Evolutionary conservation across 1,140 invertebrate species (phyloP), one percentile per base, ranked within the genome.

Genomic region (Forficula auricularia): DNA sequence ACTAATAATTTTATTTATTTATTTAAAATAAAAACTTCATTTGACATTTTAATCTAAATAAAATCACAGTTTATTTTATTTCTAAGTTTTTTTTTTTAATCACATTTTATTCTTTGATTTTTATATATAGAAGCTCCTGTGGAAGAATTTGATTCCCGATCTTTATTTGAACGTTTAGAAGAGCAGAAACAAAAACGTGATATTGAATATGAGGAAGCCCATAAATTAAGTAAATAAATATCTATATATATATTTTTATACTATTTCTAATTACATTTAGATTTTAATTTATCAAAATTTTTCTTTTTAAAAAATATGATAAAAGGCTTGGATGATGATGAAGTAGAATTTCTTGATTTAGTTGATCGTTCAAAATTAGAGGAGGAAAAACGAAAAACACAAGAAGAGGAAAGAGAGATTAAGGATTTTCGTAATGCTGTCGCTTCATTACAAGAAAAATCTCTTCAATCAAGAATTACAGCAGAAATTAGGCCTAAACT

Each of bases 281-380:
- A n/a, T n/a, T n/a, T n/a, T n/a, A n/a, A n/a, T n/a, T n/a, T n/a
- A n/a, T n/a, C n/a, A n/a, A n/a, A n/a, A n/a, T 44, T 41, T 48
- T 49, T 46, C 34, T 49, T 63, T 68, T 13, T 54, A 88, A 88
- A 92, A 64, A 91, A 95, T 65, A 80, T 92, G 70, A 90, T 96
- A 45, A 82, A 86, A 62, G 88, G 87, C 7, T 63, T 96, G 2
- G 89, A 95, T 61, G 86, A 91, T 57, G 91, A 96, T 63, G 91
- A 96, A 68, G 79, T 90, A 0, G 79, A 88, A 49, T 96, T 95
- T 62, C 62, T 96, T 7, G 85, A 95, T 53, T 66, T 85, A 36
- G 83, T 95, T 7, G 84, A 91, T 61, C 68, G 77, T 47, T 79
- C 76, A 14, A 89, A 87, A 66, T 68, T 85, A 27, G 79, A 82